These are phyloP conservation scores for Cinclus mexicanus DNA, from an alignment of 2,113 vertebrate species.

Conservation along the genomic window DNA sequence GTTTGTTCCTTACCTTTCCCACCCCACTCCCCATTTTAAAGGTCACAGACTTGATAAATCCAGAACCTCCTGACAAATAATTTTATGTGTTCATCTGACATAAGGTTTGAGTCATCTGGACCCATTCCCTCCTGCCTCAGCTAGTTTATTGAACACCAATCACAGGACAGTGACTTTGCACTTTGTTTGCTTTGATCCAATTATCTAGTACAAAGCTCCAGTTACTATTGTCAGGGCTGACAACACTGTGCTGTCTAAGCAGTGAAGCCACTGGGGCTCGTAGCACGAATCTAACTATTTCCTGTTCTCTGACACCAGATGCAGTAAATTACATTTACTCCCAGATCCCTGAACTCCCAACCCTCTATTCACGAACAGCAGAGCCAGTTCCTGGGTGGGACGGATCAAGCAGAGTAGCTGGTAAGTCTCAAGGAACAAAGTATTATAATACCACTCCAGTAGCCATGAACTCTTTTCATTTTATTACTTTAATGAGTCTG, in stretches of 20 bases:
- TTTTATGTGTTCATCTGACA: slow-evolving; percentile 28
- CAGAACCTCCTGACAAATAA: slow-evolving; percentile 69
- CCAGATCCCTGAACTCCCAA: slow-evolving; percentile 80
- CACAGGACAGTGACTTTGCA: slow-evolving; percentile 73
- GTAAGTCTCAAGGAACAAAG: slow-evolving; percentile 78
- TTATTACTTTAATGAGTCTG: slow-evolving; percentile 6
- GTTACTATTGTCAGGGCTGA: slow-evolving; percentile 74
- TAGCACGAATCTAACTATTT: slow-evolving; percentile 73
- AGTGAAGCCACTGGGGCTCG: slow-evolving; percentile 62
- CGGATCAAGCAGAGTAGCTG: slow-evolving; percentile 76
- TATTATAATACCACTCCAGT: slow-evolving; percentile 46
- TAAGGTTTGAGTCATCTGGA: slow-evolving; percentile 73
- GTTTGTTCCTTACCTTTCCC: background rate
- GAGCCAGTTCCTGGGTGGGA: slow-evolving; percentile 75
- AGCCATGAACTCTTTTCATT: slow-evolving; percentile 44
- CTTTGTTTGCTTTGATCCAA: slow-evolving; percentile 79
- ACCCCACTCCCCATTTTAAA: background rate
- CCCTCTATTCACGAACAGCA: slow-evolving; percentile 75
- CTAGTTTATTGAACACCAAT: slow-evolving; percentile 82
- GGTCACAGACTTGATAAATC: slow-evolving; percentile 58
- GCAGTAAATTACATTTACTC: slow-evolving; percentile 83
- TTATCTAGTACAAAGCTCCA: slow-evolving; percentile 69
- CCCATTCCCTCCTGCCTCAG: slow-evolving; percentile 81
- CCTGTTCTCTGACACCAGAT: slow-evolving; percentile 81
- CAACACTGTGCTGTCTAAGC: slow-evolving; percentile 80